These are phyloP conservation scores for Calcarius ornatus DNA, from an alignment of 2,113 vertebrate genomes.

Conservation along the genomic window DNA sequence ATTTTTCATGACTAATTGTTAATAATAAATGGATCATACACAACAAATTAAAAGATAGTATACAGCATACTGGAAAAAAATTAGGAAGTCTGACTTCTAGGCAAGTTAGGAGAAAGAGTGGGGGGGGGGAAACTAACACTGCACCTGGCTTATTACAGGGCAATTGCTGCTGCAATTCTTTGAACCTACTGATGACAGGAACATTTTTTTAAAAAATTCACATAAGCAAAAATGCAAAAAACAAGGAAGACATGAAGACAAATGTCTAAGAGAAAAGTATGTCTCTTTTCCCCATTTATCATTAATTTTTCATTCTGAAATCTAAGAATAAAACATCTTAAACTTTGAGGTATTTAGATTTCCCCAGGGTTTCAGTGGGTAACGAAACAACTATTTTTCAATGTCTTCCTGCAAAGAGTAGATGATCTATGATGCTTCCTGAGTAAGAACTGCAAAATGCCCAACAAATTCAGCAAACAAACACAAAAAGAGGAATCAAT, in stretches of 20 bases:
- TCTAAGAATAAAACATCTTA: constrained; percentile 60
- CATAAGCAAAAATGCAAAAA: constrained; percentile 32
- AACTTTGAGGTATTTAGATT: constrained; percentile 65
- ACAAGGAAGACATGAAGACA: constrained; percentile 20
- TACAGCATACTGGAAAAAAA: neutral
- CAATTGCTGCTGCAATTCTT: constrained; percentile 8
- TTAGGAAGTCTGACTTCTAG: neutral
- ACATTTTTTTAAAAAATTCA: neutral
- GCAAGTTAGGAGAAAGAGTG: neutral
- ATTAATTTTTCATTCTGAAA: constrained; percentile 64
- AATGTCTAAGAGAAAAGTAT: constrained; percentile 48
- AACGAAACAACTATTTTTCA: constrained; percentile 58
- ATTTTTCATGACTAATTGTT: neutral
- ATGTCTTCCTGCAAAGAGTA: constrained; percentile 5
- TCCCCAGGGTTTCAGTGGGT: constrained; percentile 52
- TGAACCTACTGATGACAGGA: constrained; percentile 29
- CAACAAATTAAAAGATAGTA: neutral
- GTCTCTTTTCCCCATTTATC: constrained; percentile 43
- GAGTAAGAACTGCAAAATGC: neutral
- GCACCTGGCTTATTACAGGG: constrained; percentile 40
- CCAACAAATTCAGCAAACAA: neutral
- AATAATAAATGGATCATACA: neutral
- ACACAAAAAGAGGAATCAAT: neutral
- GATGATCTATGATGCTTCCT: constrained; percentile 43
- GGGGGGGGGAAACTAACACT: rapidly evolving